Evolutionary conservation across 1,140 invertebrate genomes (phyloP).

Genomic region (Habropoda laboriosa): DNA sequence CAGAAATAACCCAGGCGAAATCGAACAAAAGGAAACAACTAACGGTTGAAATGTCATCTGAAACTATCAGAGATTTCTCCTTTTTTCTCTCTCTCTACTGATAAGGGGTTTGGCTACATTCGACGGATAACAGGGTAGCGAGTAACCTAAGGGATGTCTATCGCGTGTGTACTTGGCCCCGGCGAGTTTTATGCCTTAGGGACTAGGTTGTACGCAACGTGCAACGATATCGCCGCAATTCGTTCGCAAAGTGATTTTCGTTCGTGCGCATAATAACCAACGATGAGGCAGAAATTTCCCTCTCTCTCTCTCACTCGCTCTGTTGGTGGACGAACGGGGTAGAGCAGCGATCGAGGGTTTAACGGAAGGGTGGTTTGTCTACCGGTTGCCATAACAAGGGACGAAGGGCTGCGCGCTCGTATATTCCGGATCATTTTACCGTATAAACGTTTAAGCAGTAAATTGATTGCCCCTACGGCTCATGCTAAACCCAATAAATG

Average conservation of each 20-base stretch:
- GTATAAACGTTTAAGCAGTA: constrained; percentile 54
- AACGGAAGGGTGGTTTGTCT: constrained; percentile 52
- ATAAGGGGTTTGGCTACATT: neutral
- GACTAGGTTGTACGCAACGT: constrained; percentile 9
- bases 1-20: neutral
- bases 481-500: constrained; percentile 52
- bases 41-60: neutral
- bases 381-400: constrained; percentile 48
- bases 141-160: neutral
- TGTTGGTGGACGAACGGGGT: neutral
- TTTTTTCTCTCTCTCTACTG: too few species aligned
- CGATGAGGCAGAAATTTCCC: constrained; percentile 27
- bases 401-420: constrained; percentile 39
- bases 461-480: constrained; percentile 51
- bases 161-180: neutral
- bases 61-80: neutral
- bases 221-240: constrained; percentile 23
- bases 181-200: neutral
- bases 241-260: constrained; percentile 51
- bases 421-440: constrained; percentile 55
- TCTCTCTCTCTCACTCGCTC: too few species aligned
- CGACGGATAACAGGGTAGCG: neutral
- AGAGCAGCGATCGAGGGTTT: constrained; percentile 34
- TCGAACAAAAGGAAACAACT: too few species aligned
- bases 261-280: constrained; percentile 51